Evolutionary conservation across 2,888 invertebrate species (phyloP).

Genomic region (Argyra leucocephala): DNA sequence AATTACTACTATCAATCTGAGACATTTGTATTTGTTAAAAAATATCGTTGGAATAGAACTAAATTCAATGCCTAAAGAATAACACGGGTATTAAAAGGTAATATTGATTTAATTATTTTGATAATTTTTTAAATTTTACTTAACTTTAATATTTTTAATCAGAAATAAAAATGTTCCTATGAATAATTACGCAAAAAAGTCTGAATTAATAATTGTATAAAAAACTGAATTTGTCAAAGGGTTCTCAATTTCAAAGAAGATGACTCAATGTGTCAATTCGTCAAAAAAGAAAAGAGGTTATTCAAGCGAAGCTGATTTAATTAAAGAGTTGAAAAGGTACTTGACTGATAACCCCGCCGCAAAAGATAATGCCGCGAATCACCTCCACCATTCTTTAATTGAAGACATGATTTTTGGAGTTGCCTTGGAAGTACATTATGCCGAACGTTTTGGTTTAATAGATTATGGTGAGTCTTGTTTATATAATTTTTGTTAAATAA

Average conservation of each 20-base stretch:
- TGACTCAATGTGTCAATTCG: not conserved
- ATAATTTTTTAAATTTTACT: not conserved
- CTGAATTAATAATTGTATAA: not conserved
- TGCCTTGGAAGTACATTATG: conserved; percentile 65
- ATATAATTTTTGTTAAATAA: not conserved
- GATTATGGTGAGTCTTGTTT: not conserved
- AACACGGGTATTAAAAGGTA: no score
- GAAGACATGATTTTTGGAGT: conserved; percentile 68
- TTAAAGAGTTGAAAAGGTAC: not conserved
- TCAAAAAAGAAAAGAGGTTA: conserved; percentile 2
- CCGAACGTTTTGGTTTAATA: conserved; percentile 30
- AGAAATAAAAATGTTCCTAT: not conserved
- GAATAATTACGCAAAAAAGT: not conserved
- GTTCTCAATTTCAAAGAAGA: not conserved
- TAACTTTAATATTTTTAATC: not conserved
- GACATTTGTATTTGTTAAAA: not conserved
- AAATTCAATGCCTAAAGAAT: no score
- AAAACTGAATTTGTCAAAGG: no score
- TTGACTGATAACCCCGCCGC: not conserved
- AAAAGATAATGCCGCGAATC: conserved; percentile 52
- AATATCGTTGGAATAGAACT: not conserved
- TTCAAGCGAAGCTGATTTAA: conserved; percentile 2
- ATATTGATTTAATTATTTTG: not conserved
- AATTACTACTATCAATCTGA: not conserved
- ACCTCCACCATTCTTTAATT: conserved; percentile 57